These are phyloP conservation scores for Trididemnum miniatum DNA, from an alignment of 23 tunicate genomes.

Conservation along the genomic window DNA sequence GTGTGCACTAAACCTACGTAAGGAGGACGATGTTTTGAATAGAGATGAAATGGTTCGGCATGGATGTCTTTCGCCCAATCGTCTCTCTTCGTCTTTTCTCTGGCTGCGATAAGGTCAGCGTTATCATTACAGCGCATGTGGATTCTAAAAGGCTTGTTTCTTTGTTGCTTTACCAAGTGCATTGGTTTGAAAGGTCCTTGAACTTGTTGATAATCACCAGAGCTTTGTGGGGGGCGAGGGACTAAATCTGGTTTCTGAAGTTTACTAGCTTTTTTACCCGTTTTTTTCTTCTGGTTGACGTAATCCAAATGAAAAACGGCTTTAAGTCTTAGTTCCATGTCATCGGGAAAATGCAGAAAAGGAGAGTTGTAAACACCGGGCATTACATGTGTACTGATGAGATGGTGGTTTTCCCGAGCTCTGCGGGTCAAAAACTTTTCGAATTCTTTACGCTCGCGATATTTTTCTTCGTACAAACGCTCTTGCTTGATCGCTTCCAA, in stretches of 20 bases:
- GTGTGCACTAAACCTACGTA: conserved; percentile 58
- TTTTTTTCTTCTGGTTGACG: neutral
- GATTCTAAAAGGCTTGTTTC: conserved; percentile 42
- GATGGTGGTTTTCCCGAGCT: conserved; percentile 58
- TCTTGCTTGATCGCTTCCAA: conserved; percentile 32
- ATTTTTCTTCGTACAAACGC: neutral
- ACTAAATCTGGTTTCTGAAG: neutral
- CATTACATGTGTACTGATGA: conserved; percentile 55
- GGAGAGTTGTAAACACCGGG: conserved; percentile 71
- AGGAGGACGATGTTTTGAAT: neutral
- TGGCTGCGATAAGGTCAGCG: conserved; percentile 15
- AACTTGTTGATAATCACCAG: neutral
- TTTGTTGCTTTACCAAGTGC: conserved; percentile 25
- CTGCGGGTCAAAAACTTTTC: conserved; percentile 12
- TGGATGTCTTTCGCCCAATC: conserved; percentile 45
- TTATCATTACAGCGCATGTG: conserved; percentile 32
- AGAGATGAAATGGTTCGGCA: conserved; percentile 38
- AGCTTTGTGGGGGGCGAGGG: conserved; percentile 25
- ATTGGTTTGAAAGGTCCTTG: conserved; percentile 69
- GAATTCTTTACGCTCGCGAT: neutral
- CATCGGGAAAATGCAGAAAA: conserved; percentile 36
- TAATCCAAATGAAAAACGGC: conserved; percentile 41
- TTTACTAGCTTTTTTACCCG: neutral
- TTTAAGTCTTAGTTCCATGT: conserved; percentile 48
- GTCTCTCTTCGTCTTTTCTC: conserved; percentile 29